Evolutionary conservation across 2,797 vertebrate genomes (phyloP), one percentile per base, ranked within the genome.

Genomic region (Halcyon smyrnensis): DNA sequence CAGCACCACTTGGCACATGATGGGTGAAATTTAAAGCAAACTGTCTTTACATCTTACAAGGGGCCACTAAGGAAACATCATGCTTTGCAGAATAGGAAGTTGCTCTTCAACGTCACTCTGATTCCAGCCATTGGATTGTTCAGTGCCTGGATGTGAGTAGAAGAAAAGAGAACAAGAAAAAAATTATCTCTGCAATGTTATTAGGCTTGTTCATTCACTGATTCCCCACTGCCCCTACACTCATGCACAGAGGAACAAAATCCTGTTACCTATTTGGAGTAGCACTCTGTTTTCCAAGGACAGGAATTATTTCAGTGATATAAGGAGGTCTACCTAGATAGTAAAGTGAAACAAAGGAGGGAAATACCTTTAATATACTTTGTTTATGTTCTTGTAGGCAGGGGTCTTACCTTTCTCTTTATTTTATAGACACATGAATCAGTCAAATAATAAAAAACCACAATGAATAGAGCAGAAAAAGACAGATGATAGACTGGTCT

Each of bases 131-230:
- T 16, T 30, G 17, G 23, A 59, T 30, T 3, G 1, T 25, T 79
- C 0, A 0, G 9, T 76, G 34, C 3, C 50, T 84, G 46, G 46
- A n/a, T 59, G 14, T 3, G 3, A n/a, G 16, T 4, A 79, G 30
- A 41, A 89, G 41, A 70, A 73, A 54, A 6, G 9, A 6, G 11
- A 79, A 51, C 6, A 43, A 43, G 17, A 63, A 56, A 89, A 90
- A 59, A 9, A 3, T 0, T 0, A 21, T 76, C 37, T 74, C 59
- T 74, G 34, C 24, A 36, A 12, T 23, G 18, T 57, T 39, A 15
- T n/a, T 73, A 43, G n/a, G 9, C 28, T 36, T 60, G 8, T 82
- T 71, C n/a, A 16, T 28, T 11, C 15, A 25, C 34, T 2, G 4
- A 7, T 69, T 75, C 27, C 14, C 25, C 20, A 12, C 12, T 54